Base-by-base conservation (phyloP, 1,140 invertebrate species). In the Aphis craccivora region DNA sequence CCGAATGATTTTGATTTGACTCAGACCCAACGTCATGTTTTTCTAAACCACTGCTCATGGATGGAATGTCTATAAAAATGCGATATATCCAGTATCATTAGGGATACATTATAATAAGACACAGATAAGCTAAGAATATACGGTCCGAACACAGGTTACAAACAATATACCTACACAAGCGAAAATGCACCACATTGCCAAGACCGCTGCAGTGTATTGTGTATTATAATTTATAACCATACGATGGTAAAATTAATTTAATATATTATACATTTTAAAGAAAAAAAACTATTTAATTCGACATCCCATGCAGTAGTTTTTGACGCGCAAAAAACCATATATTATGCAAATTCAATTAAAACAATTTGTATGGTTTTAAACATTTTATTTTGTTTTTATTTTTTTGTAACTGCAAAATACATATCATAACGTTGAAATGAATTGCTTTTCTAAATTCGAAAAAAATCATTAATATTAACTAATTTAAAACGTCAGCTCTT, bases 1-100 rank as follows among this genome's bases (percentile, higher is more conserved):
- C 91, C 11, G 81, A 93, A 93, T 93, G 91, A n/a, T 93, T 93
- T 43, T 84, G 76, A 53, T 86, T 93, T n/a, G 48, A 53, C 8
- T 93, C 91, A 11, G 45, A 55, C 25, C 40, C 81, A 23, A 22
- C 23, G 4, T 92, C 90, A 6, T 93, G 91, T 84, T 93, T 93
- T 30, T 93, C 91, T 93, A 84, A 93, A 11, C 48, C 48, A 18
- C 48, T 40, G 37, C 37, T 55, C 51, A 93, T 81, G 60, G 84
- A 89, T 43, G 93, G 93, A 90, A 90, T 93, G 93, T 88, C 87
- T 89, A 22, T 35, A 81, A 93, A 35, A 14, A 53, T 37, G 40
- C 30, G 11, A 30, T 83, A 83, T 37, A 37, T 83, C 76, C 76
- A n/a, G 35, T 37, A 83, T 83, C 30, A 76, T 67, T 67, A 14